Conservation (phyloP, 2,797 vertebrate species). For the Eurystomus glaucurus region DNA sequence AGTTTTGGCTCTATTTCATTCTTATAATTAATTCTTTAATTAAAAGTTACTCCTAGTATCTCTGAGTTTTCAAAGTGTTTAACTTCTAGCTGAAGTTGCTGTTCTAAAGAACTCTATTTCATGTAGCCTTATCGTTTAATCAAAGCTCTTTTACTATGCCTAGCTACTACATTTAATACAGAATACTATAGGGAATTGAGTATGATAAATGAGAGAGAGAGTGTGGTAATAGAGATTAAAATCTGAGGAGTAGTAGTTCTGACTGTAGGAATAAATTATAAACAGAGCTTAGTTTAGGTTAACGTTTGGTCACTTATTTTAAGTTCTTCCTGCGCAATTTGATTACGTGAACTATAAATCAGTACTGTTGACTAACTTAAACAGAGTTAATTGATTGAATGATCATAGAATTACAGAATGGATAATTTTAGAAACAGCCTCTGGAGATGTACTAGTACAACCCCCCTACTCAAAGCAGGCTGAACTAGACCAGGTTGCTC, state of each 20-base stretch:
- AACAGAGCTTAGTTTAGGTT: not conserved
- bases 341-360: not conserved
- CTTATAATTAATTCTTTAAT: slow-evolving; percentile 51
- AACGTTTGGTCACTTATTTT: not conserved
- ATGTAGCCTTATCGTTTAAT: not conserved
- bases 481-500: not conserved
- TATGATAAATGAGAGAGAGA: not conserved
- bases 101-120: not conserved
- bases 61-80: slow-evolving; percentile 39
- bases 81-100: slow-evolving; percentile 30
- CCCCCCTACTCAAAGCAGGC: not conserved
- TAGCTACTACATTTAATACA: not conserved
- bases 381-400: not conserved
- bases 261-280: not conserved
- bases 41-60: slow-evolving; percentile 24
- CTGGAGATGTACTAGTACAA: not conserved
- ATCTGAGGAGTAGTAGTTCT: not conserved
- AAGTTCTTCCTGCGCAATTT: not conserved
- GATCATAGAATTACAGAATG: not conserved
- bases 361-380: not conserved
- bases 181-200: not conserved
- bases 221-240: not conserved
- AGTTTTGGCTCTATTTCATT: not conserved
- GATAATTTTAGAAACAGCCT: not conserved
- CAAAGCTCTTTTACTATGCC: not conserved